Evolutionary conservation across 2,113 vertebrate species (phyloP).

Genomic region (Amazona vittata): DNA sequence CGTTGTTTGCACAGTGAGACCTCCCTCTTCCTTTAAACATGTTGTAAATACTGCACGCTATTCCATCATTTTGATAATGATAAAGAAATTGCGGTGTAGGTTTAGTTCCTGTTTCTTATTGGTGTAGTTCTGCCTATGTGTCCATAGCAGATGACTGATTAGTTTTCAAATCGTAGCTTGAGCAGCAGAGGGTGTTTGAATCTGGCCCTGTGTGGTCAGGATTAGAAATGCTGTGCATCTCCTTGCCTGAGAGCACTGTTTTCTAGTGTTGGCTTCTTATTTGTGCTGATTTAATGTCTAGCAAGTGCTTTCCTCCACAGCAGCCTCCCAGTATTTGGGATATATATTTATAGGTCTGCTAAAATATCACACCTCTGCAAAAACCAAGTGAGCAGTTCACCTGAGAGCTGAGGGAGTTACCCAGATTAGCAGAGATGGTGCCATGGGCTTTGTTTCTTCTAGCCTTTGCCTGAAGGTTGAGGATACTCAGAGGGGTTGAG

Average conservation of each 20-base stretch:
- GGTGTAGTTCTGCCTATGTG: fast-evolving
- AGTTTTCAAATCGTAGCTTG: neutral
- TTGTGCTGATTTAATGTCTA: neutral
- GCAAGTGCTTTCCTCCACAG: neutral
- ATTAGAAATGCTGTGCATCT: neutral
- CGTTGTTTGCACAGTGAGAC: neutral
- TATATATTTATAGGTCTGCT: neutral
- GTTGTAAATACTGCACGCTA: neutral
- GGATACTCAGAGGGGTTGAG: neutral
- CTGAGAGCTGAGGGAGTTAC: neutral
- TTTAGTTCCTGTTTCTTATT: neutral
- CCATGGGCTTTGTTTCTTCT: neutral
- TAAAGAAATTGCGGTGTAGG: neutral
- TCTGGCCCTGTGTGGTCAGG: neutral
- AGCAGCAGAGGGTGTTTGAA: neutral
- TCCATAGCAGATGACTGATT: neutral
- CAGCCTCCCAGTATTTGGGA: neutral
- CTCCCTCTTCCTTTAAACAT: neutral
- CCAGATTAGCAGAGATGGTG: neutral
- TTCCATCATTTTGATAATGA: neutral
- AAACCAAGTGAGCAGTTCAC: neutral
- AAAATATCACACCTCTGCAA: neutral
- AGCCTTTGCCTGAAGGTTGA: neutral
- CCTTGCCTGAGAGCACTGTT: neutral
- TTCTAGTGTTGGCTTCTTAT: neutral